A percentile compares a stretch with the other conserved stretches of the same genome.
Conservation (phyloP, 2,113 vertebrate genomes). For the Tiliqua scincoides region DNA sequence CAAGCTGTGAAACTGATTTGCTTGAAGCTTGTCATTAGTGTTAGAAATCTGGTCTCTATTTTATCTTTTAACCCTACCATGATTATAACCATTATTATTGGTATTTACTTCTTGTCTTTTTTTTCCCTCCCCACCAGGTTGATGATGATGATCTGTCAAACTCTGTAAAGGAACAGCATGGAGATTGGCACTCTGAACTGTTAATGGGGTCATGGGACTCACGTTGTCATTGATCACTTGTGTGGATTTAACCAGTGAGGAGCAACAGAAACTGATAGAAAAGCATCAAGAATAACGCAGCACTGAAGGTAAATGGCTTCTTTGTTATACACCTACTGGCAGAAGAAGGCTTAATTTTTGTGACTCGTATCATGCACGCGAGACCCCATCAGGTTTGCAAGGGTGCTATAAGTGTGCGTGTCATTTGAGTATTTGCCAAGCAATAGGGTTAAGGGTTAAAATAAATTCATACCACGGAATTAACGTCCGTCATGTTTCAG, state of each 20-base stretch:
- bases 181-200: slow-evolving; percentile 70
- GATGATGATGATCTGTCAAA: slow-evolving; percentile 65
- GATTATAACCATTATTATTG: neutral
- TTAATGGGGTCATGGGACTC: slow-evolving; percentile 85
- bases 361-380: neutral
- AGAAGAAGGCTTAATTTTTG: neutral
- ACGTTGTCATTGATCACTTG: slow-evolving; percentile 71
- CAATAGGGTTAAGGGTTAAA: neutral
- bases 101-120: slow-evolving; percentile 68
- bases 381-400: neutral
- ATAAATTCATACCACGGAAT: neutral
- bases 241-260: slow-evolving; percentile 75
- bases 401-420: neutral
- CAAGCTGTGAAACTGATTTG: slow-evolving; percentile 77
- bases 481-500: accelerated
- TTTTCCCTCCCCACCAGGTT: slow-evolving; percentile 71
- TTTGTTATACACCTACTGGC: neutral
- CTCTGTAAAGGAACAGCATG: slow-evolving; percentile 68
- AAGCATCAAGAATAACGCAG: slow-evolving; percentile 63
- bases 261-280: slow-evolving; percentile 67
- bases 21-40: slow-evolving; percentile 77
- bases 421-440: neutral
- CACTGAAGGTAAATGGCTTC: slow-evolving; percentile 74
- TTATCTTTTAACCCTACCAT: slow-evolving; percentile 49
- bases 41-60: slow-evolving; percentile 69